These are phyloP conservation scores for Pseudonaja textilis DNA, from an alignment of 2,113 vertebrate species.

Conservation along the genomic window DNA sequence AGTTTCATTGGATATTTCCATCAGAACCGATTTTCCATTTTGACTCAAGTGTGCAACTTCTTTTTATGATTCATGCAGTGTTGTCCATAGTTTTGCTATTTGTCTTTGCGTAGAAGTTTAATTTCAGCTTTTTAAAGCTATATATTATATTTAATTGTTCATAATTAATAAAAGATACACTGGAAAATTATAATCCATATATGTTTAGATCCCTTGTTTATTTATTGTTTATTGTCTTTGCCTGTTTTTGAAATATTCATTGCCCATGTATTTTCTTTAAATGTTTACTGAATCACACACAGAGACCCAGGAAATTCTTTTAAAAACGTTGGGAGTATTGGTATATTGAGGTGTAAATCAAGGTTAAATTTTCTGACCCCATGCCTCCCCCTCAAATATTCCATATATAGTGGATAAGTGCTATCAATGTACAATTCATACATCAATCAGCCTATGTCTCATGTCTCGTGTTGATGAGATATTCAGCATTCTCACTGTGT, in stretches of 20 bases:
- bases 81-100: not conserved
- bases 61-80: not conserved
- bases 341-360: not conserved
- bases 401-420: not conserved
- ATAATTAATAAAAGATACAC: not conserved
- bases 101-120: not conserved
- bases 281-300: not conserved
- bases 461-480: not conserved
- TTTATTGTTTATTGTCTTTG: not conserved
- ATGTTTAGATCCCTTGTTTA: not conserved
- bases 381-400: not conserved
- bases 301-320: not conserved
- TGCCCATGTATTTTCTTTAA: not conserved
- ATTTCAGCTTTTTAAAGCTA: not conserved
- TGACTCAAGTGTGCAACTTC: not conserved
- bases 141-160: not conserved
- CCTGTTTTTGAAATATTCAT: not conserved
- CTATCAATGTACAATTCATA: not conserved
- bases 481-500: not conserved
- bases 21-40: not conserved
- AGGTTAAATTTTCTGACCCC: not conserved
- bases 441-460: conserved; percentile 4
- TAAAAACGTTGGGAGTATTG: not conserved
- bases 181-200: not conserved
- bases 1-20: not conserved